phyloP scores from a whole-genome alignment of 1,140 invertebrate species.

The Pogonomyrmex barbatus region DNA sequence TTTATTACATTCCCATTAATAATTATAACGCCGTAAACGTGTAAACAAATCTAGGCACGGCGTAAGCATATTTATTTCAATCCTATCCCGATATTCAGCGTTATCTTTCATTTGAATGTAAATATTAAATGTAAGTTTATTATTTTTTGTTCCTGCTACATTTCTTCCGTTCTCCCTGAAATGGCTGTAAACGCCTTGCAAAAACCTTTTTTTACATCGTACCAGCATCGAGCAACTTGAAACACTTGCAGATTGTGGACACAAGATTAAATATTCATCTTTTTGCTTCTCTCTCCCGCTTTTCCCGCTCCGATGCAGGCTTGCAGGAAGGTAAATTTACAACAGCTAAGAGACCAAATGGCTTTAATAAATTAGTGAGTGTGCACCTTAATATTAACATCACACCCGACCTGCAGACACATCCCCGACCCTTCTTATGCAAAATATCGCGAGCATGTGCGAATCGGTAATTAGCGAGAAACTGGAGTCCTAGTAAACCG shows the following conservation, averaged over 20 bases:
- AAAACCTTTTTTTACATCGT: constrained; percentile 16
- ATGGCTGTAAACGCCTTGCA: background rate
- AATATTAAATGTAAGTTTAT: constrained; percentile 25
- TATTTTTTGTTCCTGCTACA: background rate
- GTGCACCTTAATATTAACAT: background rate
- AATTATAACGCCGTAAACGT: constrained; percentile 41
- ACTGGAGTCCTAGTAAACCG: background rate
- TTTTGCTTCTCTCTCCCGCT: background rate
- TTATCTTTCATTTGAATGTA: background rate
- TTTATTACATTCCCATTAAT: background rate
- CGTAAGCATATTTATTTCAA: constrained; percentile 35
- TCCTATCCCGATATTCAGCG: background rate
- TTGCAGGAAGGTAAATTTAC: constrained; percentile 8
- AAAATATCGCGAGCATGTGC: constrained; percentile 18
- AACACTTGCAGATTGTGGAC: constrained; percentile 9
- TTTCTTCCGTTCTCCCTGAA: constrained; percentile 18
- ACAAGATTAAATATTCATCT: constrained; percentile 21
- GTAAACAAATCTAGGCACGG: constrained; percentile 43
- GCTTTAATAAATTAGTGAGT: constrained; percentile 1
- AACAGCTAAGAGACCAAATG: background rate
- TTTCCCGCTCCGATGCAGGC: background rate
- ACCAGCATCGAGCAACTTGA: constrained; percentile 15
- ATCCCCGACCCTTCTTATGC: background rate
- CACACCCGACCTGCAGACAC: background rate
- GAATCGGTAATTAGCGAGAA: constrained; percentile 5